phyloP scores from a whole-genome alignment of 2,113 vertebrate genomes.

The Centropus unirufus region DNA sequence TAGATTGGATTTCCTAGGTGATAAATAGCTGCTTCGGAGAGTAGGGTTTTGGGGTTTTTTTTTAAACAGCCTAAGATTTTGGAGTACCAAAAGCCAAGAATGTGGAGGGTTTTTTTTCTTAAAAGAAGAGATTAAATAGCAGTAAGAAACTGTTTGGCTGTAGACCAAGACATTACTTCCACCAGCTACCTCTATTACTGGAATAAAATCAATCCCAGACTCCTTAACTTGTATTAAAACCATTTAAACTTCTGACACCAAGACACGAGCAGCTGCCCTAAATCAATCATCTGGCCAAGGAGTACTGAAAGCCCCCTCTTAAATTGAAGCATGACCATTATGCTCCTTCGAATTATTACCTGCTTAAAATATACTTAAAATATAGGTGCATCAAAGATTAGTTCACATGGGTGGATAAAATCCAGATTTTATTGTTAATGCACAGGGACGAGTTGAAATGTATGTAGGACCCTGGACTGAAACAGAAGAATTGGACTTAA shows the following conservation, averaged over 20 bases:
- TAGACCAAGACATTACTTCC: not conserved
- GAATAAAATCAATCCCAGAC: not conserved
- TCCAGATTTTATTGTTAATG: not conserved
- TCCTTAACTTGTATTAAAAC: not conserved
- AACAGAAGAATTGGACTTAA: not conserved
- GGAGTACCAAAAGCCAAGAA: not conserved
- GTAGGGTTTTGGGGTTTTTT: not conserved
- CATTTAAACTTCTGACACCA: not conserved
- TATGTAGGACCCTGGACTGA: not conserved
- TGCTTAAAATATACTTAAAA: not conserved
- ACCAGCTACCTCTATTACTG: not conserved
- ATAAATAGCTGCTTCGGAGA: not conserved
- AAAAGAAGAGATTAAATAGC: not conserved
- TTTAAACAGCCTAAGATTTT: not conserved
- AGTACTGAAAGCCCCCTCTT: not conserved
- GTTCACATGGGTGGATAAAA: not conserved
- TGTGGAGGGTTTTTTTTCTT: not conserved
- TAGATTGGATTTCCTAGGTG: not conserved
- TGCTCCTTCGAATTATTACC: not conserved
- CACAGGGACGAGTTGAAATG: not conserved
- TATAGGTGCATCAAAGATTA: not conserved
- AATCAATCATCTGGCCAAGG: not conserved
- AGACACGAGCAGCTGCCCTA: not conserved
- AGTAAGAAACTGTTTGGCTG: not conserved
- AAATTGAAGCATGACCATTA: not conserved